Evolutionary conservation across 1,140 invertebrate species (phyloP), one percentile per base, ranked within the genome.

Genomic region (Antheraea pernyi): DNA sequence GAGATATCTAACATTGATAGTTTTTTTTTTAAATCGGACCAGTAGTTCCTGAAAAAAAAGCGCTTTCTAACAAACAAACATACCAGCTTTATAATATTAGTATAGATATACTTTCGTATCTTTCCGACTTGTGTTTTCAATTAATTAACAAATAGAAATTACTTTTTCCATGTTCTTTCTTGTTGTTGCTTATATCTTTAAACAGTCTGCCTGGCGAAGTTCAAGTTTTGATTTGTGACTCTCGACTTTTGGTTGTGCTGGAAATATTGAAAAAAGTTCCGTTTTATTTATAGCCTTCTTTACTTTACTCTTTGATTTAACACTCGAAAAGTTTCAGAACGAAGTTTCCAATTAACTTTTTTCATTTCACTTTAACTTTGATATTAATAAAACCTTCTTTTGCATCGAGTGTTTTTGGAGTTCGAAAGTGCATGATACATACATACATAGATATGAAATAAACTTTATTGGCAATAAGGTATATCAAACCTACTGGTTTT

Each of bases 181-280:
- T 16, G 6, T 36, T 30, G 13, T 8, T 63, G 61, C 36, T 63
- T 63, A 37, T 63, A 37, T 61, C 16, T 63, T 37, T 37, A 30
- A 63, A 63, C 19, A n/a, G 16, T 13, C 30, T 30, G 16, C 37
- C 37, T 65, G 18, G 19, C 37, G 64, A 39, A 16, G 37, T 11
- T 42, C 19, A 65, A 65, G 64, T 65, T 65, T 48, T 65, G 64
- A 65, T 65, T 65, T 65, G 64, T 65, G 19, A 19, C 19, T 65
- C 42, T 53, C 18, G 46, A 46, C 10, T 65, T 22, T 19, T 18
- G 64, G 53, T 42, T 39, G 46, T n/a, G 11, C 13, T 9, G 8
- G 22, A 30, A 42, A 48, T 65, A 65, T 65, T 65, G 42, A 65
- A 65, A 65, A 30, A 65, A 48, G n/a, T 65, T 65, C 18, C 13